Evolutionary conservation across 1,140 invertebrate genomes (phyloP).

Genomic region (Gonatopus flavifemur): DNA sequence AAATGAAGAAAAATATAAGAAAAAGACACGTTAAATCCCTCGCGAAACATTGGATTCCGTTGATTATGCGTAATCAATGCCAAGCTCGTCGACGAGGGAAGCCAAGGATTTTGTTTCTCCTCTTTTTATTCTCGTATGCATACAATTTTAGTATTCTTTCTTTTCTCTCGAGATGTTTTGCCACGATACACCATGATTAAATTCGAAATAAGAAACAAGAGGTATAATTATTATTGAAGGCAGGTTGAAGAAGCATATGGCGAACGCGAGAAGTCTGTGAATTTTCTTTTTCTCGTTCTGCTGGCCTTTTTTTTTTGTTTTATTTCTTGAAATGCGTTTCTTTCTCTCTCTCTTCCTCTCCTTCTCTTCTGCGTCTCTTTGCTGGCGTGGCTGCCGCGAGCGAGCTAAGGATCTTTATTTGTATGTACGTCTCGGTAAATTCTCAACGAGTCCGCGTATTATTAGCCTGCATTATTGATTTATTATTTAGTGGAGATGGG

Average conservation of each 20-base stretch:
- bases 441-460: constrained; percentile 29
- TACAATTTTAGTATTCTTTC: not conserved
- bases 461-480: constrained; percentile 44
- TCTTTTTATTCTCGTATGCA: too few species aligned
- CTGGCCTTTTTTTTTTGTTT: not conserved
- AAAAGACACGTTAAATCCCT: constrained; percentile 9
- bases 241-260: constrained; percentile 27
- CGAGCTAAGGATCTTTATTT: constrained; percentile 16
- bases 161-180: constrained; percentile 12
- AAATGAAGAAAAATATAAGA: too few species aligned
- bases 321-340: too few species aligned
- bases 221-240: constrained; percentile 35
- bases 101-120: too few species aligned
- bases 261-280: constrained; percentile 18
- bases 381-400: too few species aligned
- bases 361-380: too few species aligned
- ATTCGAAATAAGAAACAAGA: constrained; percentile 1
- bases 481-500: constrained; percentile 39
- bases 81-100: constrained; percentile 12
- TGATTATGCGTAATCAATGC: constrained; percentile 25
- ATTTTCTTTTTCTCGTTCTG: constrained; percentile 1
- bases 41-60: constrained; percentile 21
- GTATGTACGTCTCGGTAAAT: constrained; percentile 21
- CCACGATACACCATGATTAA: constrained; percentile 16
- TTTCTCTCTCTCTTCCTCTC: not conserved